Conservation (phyloP, 2,888 invertebrate species). For the Tineola bisselliella region DNA sequence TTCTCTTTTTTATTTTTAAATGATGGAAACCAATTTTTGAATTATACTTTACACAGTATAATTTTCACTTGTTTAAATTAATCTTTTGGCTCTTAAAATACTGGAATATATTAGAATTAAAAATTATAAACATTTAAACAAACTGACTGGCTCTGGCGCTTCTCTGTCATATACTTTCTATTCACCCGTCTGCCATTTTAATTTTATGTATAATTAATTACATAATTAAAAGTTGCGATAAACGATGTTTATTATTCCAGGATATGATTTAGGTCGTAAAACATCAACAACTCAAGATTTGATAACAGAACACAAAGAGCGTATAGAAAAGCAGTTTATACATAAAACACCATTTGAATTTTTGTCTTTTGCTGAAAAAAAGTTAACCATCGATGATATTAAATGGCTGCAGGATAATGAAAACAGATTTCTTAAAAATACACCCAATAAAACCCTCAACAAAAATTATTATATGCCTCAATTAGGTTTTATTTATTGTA, state of each 20-base stretch:
- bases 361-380: constrained; percentile 36
- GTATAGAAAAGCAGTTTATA: constrained; percentile 30
- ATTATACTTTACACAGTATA: no score
- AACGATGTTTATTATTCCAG: constrained; percentile 4
- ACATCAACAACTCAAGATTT: constrained; percentile 25
- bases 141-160: no score
- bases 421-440: constrained; percentile 36
- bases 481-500: constrained; percentile 38
- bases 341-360: constrained; percentile 21
- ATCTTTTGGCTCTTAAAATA: no score
- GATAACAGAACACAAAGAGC: constrained; percentile 34
- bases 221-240: neutral
- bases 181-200: no score
- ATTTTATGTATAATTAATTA: neutral
- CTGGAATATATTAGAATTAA: no score
- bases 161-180: no score
- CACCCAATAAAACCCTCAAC: constrained; percentile 31
- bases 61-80: no score
- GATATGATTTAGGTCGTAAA: neutral
- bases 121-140: no score
- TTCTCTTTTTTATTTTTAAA: no score
- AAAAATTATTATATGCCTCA: constrained; percentile 32
- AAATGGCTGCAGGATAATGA: constrained; percentile 40
- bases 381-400: constrained; percentile 21
- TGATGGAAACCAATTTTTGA: no score